Percentiles rank a stretch among this genome's conserved stretches.
phyloP scores from a whole-genome alignment of 2,113 vertebrate species.

The Amia ocellicauda region DNA sequence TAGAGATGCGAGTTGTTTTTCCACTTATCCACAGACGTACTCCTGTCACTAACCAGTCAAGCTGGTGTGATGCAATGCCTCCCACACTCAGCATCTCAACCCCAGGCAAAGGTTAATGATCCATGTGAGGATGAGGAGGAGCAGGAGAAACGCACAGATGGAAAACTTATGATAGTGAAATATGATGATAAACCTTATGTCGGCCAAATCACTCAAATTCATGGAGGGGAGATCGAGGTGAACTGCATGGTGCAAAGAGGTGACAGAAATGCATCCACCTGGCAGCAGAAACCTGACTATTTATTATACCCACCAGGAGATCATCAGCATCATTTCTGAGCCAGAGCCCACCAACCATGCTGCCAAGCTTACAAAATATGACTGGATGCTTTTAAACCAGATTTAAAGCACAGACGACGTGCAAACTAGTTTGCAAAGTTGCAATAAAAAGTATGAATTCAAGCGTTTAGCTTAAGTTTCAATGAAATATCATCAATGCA shows the following conservation, averaged over 20 bases:
- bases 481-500: too few relatives aligned
- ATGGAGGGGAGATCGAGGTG: background rate
- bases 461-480: too few relatives aligned
- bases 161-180: background rate
- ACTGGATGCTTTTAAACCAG: too few relatives aligned
- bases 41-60: background rate
- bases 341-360: too few relatives aligned
- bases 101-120: background rate
- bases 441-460: too few relatives aligned
- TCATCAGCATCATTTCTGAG: background rate
- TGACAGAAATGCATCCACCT: background rate
- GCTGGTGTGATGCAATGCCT: background rate
- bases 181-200: background rate
- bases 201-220: background rate
- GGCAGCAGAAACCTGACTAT: background rate
- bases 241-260: background rate
- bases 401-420: too few relatives aligned
- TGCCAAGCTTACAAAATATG: too few relatives aligned
- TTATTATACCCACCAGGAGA: background rate
- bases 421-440: too few relatives aligned
- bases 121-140: background rate
- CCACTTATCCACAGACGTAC: background rate
- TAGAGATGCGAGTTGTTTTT: background rate
- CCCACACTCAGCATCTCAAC: background rate
- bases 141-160: background rate